Evolutionary conservation across 2,797 vertebrate species (phyloP), one percentile per base, ranked within the genome.

Genomic region (Microhierax caerulescens): DNA sequence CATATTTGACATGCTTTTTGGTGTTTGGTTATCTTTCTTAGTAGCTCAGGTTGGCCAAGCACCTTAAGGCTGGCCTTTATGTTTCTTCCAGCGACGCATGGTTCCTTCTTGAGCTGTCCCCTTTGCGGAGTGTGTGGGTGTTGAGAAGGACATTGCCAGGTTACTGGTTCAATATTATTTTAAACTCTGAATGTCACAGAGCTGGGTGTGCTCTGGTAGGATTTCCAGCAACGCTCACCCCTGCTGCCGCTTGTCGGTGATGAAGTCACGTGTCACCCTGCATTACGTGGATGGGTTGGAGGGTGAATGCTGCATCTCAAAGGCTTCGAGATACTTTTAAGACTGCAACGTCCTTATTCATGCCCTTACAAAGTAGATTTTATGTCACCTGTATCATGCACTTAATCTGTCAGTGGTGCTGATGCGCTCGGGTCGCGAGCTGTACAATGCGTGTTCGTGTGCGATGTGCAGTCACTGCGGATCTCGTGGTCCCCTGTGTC

Each of bases 101-200:
- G 27, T 13, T 27, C 34, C 47, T 15, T 39, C 87, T 63, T 2
- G 7, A 22, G 27, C 41, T 53, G 20, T 20, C 39, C 39, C 19
- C 11, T 64, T 18, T 43, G 32, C 30, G 34, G 45, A 39, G 21
- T 3, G 2, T 1, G 36, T n/a, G 0, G 11, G 34, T 13, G 1
- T 39, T 23, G 36, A 21, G 28, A 48, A 25, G 34, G 25, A 3
- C 8, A 10, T 27, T 74, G 47, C 41, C 32, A 9, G n/a, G 30
- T 36, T 19, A 10, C 9, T 13, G 15, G n/a, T 21, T 59, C 13
- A 4, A 5, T 39, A 1, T 24, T 45, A 10, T n/a, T 37, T 50
- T 30, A 43, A 37, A 43, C 20, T 69, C 41, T 16, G 47, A 10
- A 50, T 25, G 11, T 69, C 22, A 4, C 41, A 8, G 22, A 32